Evolutionary conservation across 1,140 invertebrate species (phyloP).

Genomic region (Psix sp.): DNA sequence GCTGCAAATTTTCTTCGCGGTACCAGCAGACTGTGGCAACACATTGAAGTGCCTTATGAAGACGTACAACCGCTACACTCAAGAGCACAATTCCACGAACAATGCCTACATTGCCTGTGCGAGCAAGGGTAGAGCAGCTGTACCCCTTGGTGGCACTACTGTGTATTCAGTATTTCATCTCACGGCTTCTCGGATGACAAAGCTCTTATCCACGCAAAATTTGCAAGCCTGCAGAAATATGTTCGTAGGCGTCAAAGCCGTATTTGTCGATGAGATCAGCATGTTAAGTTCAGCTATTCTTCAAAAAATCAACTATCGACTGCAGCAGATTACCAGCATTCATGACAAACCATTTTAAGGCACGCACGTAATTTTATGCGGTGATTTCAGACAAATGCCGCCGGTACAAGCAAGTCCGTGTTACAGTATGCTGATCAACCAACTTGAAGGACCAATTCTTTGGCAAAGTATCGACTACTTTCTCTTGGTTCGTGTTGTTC

Average conservation of each 20-base stretch:
- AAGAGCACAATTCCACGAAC: background rate
- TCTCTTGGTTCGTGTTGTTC: slow-evolving; percentile 56
- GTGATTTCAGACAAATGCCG: slow-evolving; percentile 55
- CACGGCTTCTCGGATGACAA: slow-evolving; percentile 22
- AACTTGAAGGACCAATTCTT: slow-evolving; percentile 20
- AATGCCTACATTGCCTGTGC: slow-evolving; percentile 65
- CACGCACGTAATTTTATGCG: slow-evolving; percentile 4
- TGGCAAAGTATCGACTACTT: slow-evolving; percentile 56
- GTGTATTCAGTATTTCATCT: slow-evolving; percentile 60
- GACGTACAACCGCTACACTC: slow-evolving; percentile 43
- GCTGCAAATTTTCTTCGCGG: slow-evolving; percentile 65
- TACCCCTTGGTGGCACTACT: slow-evolving; percentile 64
- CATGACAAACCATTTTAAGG: background rate
- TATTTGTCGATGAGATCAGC: slow-evolving; percentile 70
- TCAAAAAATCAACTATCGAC: slow-evolving; percentile 45
- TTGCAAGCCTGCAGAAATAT: slow-evolving; percentile 39
- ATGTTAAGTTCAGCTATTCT: slow-evolving; percentile 62
- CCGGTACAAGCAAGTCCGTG: slow-evolving; percentile 49
- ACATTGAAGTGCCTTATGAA: slow-evolving; percentile 61
- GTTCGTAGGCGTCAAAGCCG: slow-evolving; percentile 51
- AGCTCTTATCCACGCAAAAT: slow-evolving; percentile 42
- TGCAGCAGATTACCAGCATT: slow-evolving; percentile 59
- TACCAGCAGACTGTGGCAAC: slow-evolving; percentile 63
- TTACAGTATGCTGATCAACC: slow-evolving; percentile 14
- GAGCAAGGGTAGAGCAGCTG: slow-evolving; percentile 68